Evolutionary conservation across 2,888 invertebrate genomes (phyloP), one percentile per base, ranked within the genome.

Genomic region (Laspeyria flexula): DNA sequence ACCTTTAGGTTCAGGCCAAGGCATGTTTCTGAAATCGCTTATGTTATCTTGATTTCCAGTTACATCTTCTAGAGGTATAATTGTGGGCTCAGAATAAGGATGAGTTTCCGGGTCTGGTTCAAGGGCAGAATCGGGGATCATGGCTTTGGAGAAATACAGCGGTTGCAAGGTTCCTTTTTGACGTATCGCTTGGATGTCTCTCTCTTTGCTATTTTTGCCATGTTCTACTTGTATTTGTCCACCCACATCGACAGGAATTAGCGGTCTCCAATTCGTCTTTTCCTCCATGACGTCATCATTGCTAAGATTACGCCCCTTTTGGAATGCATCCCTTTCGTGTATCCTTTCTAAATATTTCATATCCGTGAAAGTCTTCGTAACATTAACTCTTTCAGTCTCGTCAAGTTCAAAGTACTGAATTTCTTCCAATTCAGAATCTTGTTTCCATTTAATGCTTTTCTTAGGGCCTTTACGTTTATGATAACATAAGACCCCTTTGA

Each of bases 301-400:
- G 78, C 94, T 94, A 40, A 96, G 83, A 85, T 97, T 96, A 49
- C 97, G 93, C 10, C 95, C 95, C 83, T 96, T 95, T 71, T 95
- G 94, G 78, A 97, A 93, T n/a, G 96, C 95, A 77, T 97, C 96
- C 44, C 97, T 94, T 90, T 99, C 99, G 71, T 96, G 93, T 54
- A 95, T 94, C 74, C 96, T 95, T 81, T 99, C 99, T 92, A 97
- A 95, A 81, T 96, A 95, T 79, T 97, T 97, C 96, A 98, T 96
- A 75, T 98, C 98, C 27, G 95, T 96, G 86, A 99, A 99, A 25
- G 94, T 96, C 86, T 96, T 97, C 1, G 96, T 98, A 0, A 99
- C 99, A 88, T 99, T 99, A 1, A 98, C 97, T 77, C 99, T 94
- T 88, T 99, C 99, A 11, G 96, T 98, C 88, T 98, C 99, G 85